Base-by-base conservation (phyloP, 1,140 invertebrate genomes). In the Drosophila parabipectinata region DNA sequence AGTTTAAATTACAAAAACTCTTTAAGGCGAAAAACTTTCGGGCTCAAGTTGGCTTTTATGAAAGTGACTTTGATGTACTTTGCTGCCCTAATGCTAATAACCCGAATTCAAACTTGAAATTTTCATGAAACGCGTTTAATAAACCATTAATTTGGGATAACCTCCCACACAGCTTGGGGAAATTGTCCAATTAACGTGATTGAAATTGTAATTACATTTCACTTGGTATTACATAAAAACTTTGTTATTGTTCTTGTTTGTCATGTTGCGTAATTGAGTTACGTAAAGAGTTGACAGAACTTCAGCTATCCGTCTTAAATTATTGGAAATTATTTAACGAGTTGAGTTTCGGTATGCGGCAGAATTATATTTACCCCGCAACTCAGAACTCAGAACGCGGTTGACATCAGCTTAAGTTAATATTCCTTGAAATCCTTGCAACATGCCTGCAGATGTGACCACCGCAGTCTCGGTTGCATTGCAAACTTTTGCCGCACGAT, bases 131-230 rank as follows among this genome's bases (percentile, higher is more conserved):
- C 30, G 52, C 14, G 34, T 50, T 69, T 44, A 69, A 69, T 57
- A 69, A 69, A 69, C 48, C 63, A 50, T 69, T 28, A 57, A 69
- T 57, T 32, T 30, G 21, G 18, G 24, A 18, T 32, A 45, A 15
- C 44, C 24, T 18, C 32, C n/a, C 24, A 44, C 9, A 26, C 30
- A 54, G 41, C 34, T 53, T 53, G 52, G 9, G 45, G 50, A 72
- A 83, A 73, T 67, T 63, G 37, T 41, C 45, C 75, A 79, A 83
- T 83, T 83, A 83, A 83, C 48, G 75, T 83, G 72, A 83, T 79
- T 79, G 79, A 79, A 83, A 76, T 76, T 67, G 57, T 76, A 44
- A 44, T 44, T 44, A 21, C 44, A 75, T 71, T 53, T 63, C 64
- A 83, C 72, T 83, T 79, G 72, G 21, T 58, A 79, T 79, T 60